Base-by-base conservation (phyloP, 2,888 invertebrate species). In the Cryptus armator region DNA sequence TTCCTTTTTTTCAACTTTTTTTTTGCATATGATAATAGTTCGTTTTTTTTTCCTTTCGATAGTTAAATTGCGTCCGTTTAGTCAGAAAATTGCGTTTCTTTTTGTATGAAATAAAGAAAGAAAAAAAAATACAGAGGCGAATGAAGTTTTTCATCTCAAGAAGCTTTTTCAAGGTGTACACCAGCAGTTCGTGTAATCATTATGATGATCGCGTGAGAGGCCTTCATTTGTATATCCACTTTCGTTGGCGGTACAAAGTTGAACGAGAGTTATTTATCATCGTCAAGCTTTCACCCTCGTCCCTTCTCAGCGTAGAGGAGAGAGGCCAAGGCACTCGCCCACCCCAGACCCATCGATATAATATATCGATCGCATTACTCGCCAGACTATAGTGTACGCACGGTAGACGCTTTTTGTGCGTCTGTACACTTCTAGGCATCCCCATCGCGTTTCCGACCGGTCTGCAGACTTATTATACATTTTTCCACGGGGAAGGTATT, bases 231-330 rank as follows among this genome's bases (percentile, higher is more conserved):
- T 87, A 86, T 87, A 81, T 85, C 67, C 72, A 74, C 78, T 51
- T 64, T 68, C 44, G 59, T 59, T 78, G 74, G 72, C 76, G 67
- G 81, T 85, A 85, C 85, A 86, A 86, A 85, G 85, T 87, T 87
- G 72, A 83, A 80, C 76, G 80, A 81, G 88, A 87, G 89, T 90
- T 90, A 91, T 91, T 91, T 88, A 91, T 91, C 91, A 88, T 91
- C 91, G 90, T 91, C 91, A 90, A 86, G 78, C 87, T 84, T 85
- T 87, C 80, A 86, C 83, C 84, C 88, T 85, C 85, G 79, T 86
- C 62, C 86, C 70, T 86, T 71, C 79, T 66, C 37, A 24, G 44
- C 86, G 70, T 85, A 59, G 81, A 71, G 70, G 37, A 75, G 77
- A 84, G 83, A 86, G 84, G 72, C 77, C 81, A 81, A 77, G 76